Conservation (phyloP, 2,888 invertebrate genomes). For the Spisula subtruncata region DNA sequence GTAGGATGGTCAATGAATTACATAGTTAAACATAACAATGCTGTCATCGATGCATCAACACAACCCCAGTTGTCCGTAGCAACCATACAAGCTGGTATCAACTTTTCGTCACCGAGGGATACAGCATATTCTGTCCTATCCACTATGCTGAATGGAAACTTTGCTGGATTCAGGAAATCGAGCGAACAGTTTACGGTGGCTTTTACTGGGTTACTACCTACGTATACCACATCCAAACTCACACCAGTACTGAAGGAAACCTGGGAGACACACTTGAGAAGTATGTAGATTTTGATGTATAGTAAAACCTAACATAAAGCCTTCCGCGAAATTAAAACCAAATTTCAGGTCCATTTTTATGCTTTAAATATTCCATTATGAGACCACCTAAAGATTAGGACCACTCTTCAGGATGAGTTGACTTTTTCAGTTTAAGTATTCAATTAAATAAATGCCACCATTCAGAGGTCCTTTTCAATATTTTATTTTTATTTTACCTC, state of each 20-base stretch:
- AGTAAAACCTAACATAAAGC: too few species aligned
- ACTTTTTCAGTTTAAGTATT: too few species aligned
- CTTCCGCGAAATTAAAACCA: too few species aligned
- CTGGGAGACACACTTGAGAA: conserved; percentile 36
- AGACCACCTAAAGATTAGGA: too few species aligned
- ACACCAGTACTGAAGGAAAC: conserved; percentile 37
- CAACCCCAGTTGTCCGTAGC: conserved; percentile 50
- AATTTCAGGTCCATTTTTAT: background rate
- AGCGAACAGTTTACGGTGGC: conserved; percentile 56
- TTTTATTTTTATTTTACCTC: too few species aligned
- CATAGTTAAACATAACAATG: conserved; percentile 52
- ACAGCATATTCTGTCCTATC: conserved; percentile 47
- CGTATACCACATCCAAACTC: conserved; percentile 50
- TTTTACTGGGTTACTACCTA: conserved; percentile 52
- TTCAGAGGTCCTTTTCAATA: too few species aligned
- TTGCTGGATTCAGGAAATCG: conserved; percentile 52
- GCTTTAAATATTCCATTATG: background rate
- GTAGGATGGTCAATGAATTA: conserved; percentile 62
- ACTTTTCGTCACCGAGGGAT: conserved; percentile 64
- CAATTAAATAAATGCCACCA: too few species aligned
- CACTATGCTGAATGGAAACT: conserved; percentile 49
- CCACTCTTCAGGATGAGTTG: too few species aligned
- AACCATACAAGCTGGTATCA: conserved; percentile 46
- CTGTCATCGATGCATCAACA: conserved; percentile 57
- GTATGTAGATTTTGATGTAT: conserved; percentile 27